Percentiles rank a stretch among this genome's conserved stretches.
These are phyloP conservation scores for Leptinotarsa rubiginosa DNA, from an alignment of 2,888 invertebrate species.

Conservation along the genomic window DNA sequence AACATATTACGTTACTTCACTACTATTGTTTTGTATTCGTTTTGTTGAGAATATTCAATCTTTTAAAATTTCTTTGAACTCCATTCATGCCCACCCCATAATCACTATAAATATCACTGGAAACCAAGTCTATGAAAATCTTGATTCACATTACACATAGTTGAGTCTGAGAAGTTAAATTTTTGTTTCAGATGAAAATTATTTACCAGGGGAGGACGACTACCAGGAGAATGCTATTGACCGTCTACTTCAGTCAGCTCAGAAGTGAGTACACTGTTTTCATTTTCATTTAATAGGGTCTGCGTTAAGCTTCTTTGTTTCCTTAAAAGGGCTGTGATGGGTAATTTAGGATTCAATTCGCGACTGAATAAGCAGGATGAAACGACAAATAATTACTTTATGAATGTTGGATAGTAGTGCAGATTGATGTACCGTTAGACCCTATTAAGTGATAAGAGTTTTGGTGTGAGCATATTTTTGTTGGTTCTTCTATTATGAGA, in stretches of 20 bases:
- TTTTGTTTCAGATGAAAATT: constrained; percentile 64
- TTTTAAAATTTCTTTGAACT: too few species aligned
- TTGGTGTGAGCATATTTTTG: too few species aligned
- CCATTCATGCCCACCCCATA: too few species aligned
- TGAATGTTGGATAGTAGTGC: too few species aligned
- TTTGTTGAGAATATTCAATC: too few species aligned
- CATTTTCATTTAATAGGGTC: neutral
- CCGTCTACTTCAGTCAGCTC: constrained; percentile 75
- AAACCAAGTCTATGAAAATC: neutral
- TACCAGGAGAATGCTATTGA: constrained; percentile 77
- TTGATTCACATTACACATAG: neutral
- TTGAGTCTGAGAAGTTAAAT: neutral
- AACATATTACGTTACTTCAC: too few species aligned
- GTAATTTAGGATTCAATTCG: neutral
- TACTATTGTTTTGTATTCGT: too few species aligned
- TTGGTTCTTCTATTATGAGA: too few species aligned
- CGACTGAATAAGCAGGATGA: neutral
- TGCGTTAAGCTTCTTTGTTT: neutral
- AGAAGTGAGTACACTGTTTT: constrained; percentile 72
- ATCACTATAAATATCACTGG: too few species aligned
- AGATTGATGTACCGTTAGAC: neutral
- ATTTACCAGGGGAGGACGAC: constrained; percentile 71
- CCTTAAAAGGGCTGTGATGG: neutral
- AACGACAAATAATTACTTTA: neutral
- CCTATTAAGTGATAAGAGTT: neutral